A percentile compares a stretch with the other conserved stretches of the same genome.
These are phyloP conservation scores for Aphidius gifuensis DNA, from an alignment of 1,140 invertebrate genomes.

Conservation along the genomic window DNA sequence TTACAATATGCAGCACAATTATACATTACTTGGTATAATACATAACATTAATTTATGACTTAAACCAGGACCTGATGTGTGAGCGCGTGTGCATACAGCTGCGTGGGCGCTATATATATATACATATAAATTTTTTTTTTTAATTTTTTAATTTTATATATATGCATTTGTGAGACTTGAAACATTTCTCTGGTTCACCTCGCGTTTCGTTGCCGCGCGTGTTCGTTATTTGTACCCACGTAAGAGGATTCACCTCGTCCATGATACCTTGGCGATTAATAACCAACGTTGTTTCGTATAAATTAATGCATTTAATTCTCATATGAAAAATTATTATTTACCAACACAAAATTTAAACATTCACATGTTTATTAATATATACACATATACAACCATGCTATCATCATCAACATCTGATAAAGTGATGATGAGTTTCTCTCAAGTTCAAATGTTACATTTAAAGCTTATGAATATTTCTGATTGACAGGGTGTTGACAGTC, in stretches of 20 bases:
- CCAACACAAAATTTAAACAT: no score
- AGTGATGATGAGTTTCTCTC: no score
- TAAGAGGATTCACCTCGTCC: constrained; percentile 42
- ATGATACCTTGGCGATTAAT: constrained; percentile 48
- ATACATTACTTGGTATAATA: constrained; percentile 43
- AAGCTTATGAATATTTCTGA: no score
- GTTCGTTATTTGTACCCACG: constrained; percentile 55
- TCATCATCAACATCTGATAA: no score
- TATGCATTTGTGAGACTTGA: constrained; percentile 38
- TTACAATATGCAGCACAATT: constrained; percentile 42
- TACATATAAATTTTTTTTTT: no score
- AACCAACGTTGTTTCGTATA: constrained; percentile 53
- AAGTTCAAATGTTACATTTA: no score
- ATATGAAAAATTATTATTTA: constrained; percentile 28
- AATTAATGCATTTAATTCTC: constrained; percentile 51
- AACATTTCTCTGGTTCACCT: constrained; percentile 54
- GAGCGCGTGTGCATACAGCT: constrained; percentile 39
- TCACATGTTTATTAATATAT: background rate
- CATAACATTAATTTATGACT: constrained; percentile 53
- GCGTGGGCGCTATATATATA: constrained; percentile 38
- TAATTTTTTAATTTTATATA: no score
- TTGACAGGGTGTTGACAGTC: no score
- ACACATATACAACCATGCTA: background rate
- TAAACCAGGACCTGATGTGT: constrained; percentile 51
- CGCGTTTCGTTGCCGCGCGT: constrained; percentile 33